Evolutionary conservation across 2,797 vertebrate species (phyloP).

Genomic region (Crenichthys baileyi): DNA sequence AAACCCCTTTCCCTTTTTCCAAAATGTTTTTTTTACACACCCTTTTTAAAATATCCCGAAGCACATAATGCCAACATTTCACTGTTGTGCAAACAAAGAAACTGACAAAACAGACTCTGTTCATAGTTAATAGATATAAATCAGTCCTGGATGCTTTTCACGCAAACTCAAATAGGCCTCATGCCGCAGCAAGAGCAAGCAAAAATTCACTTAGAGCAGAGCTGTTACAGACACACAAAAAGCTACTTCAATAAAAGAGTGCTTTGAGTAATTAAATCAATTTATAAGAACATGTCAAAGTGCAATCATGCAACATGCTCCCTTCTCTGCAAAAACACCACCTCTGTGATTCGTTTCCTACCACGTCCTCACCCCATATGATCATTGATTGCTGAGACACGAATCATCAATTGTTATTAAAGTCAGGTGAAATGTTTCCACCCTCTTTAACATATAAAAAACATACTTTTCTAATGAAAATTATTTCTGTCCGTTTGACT

Average conservation of each 20-base stretch:
- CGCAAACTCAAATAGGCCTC: too few relatives aligned
- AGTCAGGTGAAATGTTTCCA: background rate
- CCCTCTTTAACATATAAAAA: too few relatives aligned
- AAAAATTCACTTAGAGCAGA: background rate
- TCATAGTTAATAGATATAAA: background rate
- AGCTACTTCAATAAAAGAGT: background rate
- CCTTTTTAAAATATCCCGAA: background rate
- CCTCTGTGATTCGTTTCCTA: background rate
- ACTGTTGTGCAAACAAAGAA: background rate
- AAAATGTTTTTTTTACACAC: background rate
- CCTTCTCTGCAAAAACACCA: background rate
- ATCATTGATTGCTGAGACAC: too few relatives aligned
- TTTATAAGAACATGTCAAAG: background rate
- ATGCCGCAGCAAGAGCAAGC: background rate
- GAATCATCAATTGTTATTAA: background rate
- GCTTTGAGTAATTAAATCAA: background rate
- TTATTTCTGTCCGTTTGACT: background rate
- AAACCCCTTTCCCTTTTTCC: background rate
- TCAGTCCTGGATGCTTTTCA: too few relatives aligned
- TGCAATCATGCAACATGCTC: background rate
- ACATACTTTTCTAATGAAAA: background rate
- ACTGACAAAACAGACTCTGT: background rate
- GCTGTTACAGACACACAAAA: background rate
- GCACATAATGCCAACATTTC: background rate
- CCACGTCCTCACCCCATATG: background rate